Conservation (phyloP, 2,888 invertebrate species). For the Dynastes maya region DNA sequence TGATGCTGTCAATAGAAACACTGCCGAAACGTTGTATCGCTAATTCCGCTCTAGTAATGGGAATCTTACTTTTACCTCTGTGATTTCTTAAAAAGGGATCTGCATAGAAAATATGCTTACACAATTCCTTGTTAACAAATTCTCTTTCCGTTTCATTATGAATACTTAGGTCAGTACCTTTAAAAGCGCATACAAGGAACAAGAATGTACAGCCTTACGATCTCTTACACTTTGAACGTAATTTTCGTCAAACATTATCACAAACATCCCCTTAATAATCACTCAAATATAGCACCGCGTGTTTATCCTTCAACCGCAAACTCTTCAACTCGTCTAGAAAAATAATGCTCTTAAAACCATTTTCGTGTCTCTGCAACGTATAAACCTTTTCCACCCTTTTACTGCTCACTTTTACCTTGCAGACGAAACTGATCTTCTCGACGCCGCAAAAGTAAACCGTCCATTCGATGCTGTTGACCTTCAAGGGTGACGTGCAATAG, state of each 20-base stretch:
- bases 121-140: too few relatives aligned
- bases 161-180: not conserved
- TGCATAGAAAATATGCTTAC: too few relatives aligned
- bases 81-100: too few relatives aligned
- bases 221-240: not conserved
- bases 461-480: slow-evolving; percentile 52
- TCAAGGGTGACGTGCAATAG: slow-evolving; percentile 49
- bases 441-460: slow-evolving; percentile 52
- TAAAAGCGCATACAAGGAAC: not conserved
- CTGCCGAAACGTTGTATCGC: too few relatives aligned
- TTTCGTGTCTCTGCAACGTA: slow-evolving; percentile 39
- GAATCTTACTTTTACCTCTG: too few relatives aligned
- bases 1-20: too few relatives aligned
- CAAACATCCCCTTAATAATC: slow-evolving; percentile 3
- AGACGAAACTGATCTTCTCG: slow-evolving; percentile 52
- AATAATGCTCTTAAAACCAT: slow-evolving; percentile 37
- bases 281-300: slow-evolving; percentile 44
- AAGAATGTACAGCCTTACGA: not conserved
- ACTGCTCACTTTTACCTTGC: slow-evolving; percentile 41
- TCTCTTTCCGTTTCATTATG: too few relatives aligned
- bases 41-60: too few relatives aligned
- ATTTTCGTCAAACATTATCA: not conserved
- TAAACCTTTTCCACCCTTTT: slow-evolving; percentile 46
- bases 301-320: slow-evolving; percentile 48
- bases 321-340: slow-evolving; percentile 49